Conservation (phyloP, 2,797 vertebrate species). For the Pteronotus mesoamericanus region DNA sequence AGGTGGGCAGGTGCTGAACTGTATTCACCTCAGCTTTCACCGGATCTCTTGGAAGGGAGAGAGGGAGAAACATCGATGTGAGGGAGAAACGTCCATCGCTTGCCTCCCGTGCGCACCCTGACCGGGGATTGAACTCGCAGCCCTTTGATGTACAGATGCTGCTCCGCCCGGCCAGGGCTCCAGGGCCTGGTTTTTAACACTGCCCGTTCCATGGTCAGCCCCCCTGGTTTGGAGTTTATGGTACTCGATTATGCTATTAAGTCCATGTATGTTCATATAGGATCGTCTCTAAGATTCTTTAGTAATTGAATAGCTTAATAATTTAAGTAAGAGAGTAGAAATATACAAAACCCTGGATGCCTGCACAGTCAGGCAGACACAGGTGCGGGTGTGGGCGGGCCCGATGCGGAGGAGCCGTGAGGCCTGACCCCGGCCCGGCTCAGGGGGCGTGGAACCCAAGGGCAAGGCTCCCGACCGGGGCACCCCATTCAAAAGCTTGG, state of each 20-base stretch:
- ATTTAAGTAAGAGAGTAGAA: neutral
- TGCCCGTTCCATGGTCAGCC: neutral
- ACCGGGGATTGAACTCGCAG: neutral
- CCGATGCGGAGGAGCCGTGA: accelerated
- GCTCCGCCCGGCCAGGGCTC: neutral
- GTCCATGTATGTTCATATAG: neutral
- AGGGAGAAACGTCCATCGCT: neutral
- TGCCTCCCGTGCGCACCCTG: neutral
- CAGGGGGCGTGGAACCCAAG: accelerated
- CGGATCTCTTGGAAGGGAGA: neutral
- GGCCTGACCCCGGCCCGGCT: accelerated
- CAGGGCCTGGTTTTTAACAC: neutral
- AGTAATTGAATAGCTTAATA: neutral
- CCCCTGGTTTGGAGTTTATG: neutral
- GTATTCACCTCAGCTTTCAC: conserved; percentile 48
- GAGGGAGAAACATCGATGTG: neutral
- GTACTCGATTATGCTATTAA: neutral
- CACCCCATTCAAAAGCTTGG: too few species aligned
- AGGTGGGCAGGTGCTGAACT: accelerated
- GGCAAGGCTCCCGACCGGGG: accelerated
- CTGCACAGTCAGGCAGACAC: accelerated
- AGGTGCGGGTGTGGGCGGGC: accelerated
- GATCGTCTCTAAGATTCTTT: neutral
- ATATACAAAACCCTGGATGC: neutral
- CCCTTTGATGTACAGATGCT: neutral